Evolutionary conservation across 1,140 invertebrate genomes (phyloP).

Genomic region (Penaeus chinensis): DNA sequence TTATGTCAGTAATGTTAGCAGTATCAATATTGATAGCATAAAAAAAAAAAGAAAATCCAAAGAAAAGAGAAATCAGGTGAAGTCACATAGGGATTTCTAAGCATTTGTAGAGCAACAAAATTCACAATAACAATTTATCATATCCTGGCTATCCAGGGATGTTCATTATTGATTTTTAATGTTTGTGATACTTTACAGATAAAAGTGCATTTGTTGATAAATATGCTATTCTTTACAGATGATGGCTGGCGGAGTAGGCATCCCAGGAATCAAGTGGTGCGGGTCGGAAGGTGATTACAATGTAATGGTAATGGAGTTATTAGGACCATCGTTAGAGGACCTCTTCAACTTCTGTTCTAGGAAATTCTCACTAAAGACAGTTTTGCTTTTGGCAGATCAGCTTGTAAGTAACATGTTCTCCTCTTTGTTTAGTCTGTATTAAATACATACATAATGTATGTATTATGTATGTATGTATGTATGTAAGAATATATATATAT

Average conservation of each 20-base stretch:
- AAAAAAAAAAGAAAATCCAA: too few species aligned
- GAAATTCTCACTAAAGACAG: conserved; percentile 97
- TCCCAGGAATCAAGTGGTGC: conserved; percentile 87
- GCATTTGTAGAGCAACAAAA: too few species aligned
- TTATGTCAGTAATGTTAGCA: too few species aligned
- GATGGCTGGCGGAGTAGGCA: conserved; percentile 93
- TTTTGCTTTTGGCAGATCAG: conserved; percentile 96
- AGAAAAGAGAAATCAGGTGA: too few species aligned
- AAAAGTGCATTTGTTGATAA: neutral
- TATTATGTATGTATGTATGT: too few species aligned
- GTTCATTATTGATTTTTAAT: neutral
- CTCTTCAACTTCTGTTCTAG: conserved; percentile 97
- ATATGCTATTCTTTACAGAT: conserved; percentile 69
- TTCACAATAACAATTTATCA: too few species aligned
- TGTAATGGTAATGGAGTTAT: conserved; percentile 95
- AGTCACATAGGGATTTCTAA: too few species aligned
- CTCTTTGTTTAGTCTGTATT: neutral
- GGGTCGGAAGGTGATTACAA: conserved; percentile 85
- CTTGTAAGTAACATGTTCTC: conserved; percentile 77
- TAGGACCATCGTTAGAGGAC: conserved; percentile 95
- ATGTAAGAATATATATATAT: too few species aligned
- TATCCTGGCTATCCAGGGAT: neutral
- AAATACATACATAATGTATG: too few species aligned
- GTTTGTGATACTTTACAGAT: neutral
- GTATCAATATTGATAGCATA: too few species aligned